Evolutionary conservation across 2,113 vertebrate species (phyloP).

Genomic region (Hemicordylus capensis): DNA sequence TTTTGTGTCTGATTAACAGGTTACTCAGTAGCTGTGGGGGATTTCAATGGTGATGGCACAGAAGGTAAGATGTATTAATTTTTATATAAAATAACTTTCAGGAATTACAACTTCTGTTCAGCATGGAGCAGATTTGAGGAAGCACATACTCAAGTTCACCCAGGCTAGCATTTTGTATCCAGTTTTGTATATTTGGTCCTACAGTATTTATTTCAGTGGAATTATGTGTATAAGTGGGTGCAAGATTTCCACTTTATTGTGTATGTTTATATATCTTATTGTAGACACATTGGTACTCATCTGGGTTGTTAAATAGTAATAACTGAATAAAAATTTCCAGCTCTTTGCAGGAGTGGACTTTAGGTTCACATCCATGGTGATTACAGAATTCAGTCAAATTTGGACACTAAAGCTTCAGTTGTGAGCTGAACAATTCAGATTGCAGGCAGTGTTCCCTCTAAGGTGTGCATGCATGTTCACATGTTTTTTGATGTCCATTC

Average conservation of each 20-base stretch:
- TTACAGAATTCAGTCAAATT: too few relatives aligned
- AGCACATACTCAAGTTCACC: background rate
- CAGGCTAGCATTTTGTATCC: background rate
- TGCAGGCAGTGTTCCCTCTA: too few relatives aligned
- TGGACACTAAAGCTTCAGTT: too few relatives aligned
- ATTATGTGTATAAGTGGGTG: background rate
- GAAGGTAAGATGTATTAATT: conserved; percentile 81
- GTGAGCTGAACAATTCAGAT: too few relatives aligned
- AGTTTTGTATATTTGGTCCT: background rate
- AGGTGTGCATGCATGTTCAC: too few relatives aligned
- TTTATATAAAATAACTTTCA: background rate
- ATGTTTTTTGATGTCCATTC: too few relatives aligned
- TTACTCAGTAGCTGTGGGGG: conserved; percentile 93
- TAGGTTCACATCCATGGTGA: background rate
- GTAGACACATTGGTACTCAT: background rate
- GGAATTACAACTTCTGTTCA: background rate
- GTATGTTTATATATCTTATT: background rate
- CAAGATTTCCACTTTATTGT: too few relatives aligned
- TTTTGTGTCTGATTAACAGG: conserved; percentile 72
- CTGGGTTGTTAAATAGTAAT: background rate
- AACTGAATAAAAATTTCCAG: background rate
- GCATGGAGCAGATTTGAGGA: background rate
- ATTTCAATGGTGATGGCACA: conserved; percentile 88
- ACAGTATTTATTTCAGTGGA: background rate
- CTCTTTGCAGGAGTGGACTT: background rate